phyloP scores from a whole-genome alignment of 2,888 invertebrate genomes.

The Cremastinae sp. region DNA sequence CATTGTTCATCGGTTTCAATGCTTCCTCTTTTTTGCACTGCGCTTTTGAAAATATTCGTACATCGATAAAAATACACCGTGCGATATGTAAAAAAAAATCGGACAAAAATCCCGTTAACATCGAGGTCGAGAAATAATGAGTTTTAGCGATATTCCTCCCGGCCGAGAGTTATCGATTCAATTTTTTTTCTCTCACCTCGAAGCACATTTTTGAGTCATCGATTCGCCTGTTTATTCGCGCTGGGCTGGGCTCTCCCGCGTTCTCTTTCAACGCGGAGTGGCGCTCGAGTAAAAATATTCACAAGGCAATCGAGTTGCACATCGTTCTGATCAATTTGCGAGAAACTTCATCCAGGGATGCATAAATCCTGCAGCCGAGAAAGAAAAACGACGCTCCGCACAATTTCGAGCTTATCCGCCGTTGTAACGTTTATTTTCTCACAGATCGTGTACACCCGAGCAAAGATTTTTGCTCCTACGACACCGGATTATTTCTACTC shows the following conservation, averaged over 20 bases:
- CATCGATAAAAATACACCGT: no score
- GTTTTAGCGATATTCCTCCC: constrained; percentile 37
- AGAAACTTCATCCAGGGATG: constrained; percentile 52
- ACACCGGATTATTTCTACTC: constrained; percentile 69
- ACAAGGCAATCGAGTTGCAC: constrained; percentile 71
- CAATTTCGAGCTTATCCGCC: constrained; percentile 24
- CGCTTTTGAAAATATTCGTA: constrained; percentile 25
- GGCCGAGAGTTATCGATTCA: not conserved
- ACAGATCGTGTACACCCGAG: constrained; percentile 58
- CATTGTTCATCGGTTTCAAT: constrained; percentile 12
- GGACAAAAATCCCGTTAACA: not conserved
- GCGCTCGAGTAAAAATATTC: constrained; percentile 58
- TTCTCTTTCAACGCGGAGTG: constrained; percentile 17
- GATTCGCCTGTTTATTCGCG: constrained; percentile 36
- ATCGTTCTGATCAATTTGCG: constrained; percentile 43
- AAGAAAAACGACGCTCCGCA: constrained; percentile 24
- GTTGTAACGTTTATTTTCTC: constrained; percentile 69
- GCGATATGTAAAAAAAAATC: not conserved
- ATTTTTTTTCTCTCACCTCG: not conserved
- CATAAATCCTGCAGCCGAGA: constrained; percentile 57
- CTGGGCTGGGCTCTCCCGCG: constrained; percentile 13
- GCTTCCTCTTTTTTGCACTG: constrained; percentile 2
- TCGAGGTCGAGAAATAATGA: constrained; percentile 35
- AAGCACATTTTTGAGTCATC: constrained; percentile 40
- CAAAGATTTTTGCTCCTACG: constrained; percentile 5